Evolutionary conservation across 2,888 invertebrate genomes (phyloP), one percentile per base, ranked within the genome.

Genomic region (Acleris laterana): DNA sequence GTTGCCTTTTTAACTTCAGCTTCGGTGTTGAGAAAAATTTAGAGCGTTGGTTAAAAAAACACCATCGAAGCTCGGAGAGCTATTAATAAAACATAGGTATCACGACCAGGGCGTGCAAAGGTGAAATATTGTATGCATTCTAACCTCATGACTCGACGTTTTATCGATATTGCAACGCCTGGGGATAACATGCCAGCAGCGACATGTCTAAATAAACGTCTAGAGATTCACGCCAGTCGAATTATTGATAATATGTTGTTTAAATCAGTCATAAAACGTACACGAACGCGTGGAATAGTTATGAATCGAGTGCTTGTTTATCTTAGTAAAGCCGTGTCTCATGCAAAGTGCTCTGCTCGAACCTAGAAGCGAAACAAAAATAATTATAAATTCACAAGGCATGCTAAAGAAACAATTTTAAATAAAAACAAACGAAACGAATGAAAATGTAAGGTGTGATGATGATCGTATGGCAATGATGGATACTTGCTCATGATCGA

Each of bases 281-380:
- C 91, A 90, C 89, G 91, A 91, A 76, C 81, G 84, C 71, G 87
- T 85, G 32, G 61, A 57, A 78, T 82, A 82, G 77, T 79, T 85
- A 76, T 84, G 81, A 75, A 83, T 78, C 72, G 82, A 79, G 79
- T 82, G 78, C 81, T 84, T 87, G 85, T 82, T 88, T 76, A 85
- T 77, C 88, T 82, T 92, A 88, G 80, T 76, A 75, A 88, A 87
- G 85, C 87, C 85, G 82, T 89, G 83, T 78, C 84, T 85, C 90
- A 88, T 90, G 89, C 90, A 82, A 83, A 76, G 81, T 76, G 84
- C 77, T 81, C 85, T 84, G 87, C 82, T 80, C 78, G 83, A 82
- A 87, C 89, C 90, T 92, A 90, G 76, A 91, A 89, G 86, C 72
- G 76, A 72, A 79, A 81, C 77, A 82, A 73, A 75, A 71, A 71